A percentile compares a stretch with the other conserved stretches of the same genome.
phyloP scores from a whole-genome alignment of 2,113 vertebrate genomes.

The Indicator indicator region DNA sequence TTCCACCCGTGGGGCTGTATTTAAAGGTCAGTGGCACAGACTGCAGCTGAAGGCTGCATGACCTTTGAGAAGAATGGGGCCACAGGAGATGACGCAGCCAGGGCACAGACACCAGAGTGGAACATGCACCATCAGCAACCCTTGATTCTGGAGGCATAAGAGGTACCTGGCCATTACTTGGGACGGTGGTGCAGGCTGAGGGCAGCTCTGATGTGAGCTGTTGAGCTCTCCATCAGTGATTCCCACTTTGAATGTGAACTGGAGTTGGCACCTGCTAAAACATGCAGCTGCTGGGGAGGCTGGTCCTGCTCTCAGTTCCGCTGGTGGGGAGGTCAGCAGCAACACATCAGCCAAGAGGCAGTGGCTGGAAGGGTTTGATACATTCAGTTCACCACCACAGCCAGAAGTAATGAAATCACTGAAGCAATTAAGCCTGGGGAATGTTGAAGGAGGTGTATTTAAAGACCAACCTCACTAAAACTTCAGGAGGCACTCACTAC shows the following conservation, averaged over 20 bases:
- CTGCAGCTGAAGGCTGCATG: background rate
- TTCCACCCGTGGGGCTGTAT: rapidly evolving
- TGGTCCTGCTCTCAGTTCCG: background rate
- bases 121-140: rapidly evolving
- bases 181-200: rapidly evolving
- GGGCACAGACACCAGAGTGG: background rate
- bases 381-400: background rate
- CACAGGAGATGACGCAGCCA: background rate
- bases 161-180: background rate
- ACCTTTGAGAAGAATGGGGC: rapidly evolving
- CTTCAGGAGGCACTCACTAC: too few species aligned
- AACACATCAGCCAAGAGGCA: background rate
- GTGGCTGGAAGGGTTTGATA: background rate
- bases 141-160: rapidly evolving
- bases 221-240: background rate
- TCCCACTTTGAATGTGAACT: background rate
- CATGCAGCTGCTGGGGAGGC: background rate
- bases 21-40: background rate
- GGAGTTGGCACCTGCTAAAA: too few species aligned
- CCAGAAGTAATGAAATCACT: background rate
- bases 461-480: background rate
- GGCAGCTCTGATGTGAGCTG: background rate
- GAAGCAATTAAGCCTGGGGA: background rate
- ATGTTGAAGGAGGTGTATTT: background rate
- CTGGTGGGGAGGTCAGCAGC: background rate